Conservation (phyloP, 2,888 invertebrate genomes). For the Conomelus anceps region DNA sequence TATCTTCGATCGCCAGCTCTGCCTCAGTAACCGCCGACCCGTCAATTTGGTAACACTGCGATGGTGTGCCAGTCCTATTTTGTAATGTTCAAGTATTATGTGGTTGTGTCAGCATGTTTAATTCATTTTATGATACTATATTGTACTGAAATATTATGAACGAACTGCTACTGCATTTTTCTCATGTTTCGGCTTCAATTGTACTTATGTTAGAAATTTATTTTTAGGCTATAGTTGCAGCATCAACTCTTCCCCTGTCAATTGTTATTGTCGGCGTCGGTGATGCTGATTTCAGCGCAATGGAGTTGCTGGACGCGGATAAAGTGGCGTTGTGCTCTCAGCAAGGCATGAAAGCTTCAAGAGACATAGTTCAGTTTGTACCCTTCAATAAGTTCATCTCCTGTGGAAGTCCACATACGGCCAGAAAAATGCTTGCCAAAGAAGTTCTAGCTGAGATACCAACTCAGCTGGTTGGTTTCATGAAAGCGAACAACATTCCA, state of each 20-base stretch:
- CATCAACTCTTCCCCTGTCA: slow-evolving; percentile 50
- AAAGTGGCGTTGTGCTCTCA: slow-evolving; percentile 34
- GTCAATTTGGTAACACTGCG: too few relatives aligned
- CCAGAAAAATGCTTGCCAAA: slow-evolving; percentile 45
- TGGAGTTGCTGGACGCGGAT: slow-evolving; percentile 38
- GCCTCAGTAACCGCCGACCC: too few relatives aligned
- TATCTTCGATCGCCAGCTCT: too few relatives aligned
- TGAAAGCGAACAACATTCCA: slow-evolving; percentile 45
- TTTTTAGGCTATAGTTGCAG: slow-evolving; percentile 40
- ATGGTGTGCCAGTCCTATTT: too few relatives aligned
- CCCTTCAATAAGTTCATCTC: slow-evolving; percentile 43
- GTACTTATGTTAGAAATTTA: too few relatives aligned
- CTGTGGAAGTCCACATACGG: slow-evolving; percentile 37
- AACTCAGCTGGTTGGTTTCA: slow-evolving; percentile 44
- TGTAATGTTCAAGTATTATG: too few relatives aligned
- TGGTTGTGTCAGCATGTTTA: too few relatives aligned
- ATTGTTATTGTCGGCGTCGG: slow-evolving; percentile 51
- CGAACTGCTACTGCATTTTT: too few relatives aligned
- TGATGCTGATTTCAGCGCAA: slow-evolving; percentile 37
- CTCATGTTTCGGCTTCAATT: too few relatives aligned
- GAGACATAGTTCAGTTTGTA: slow-evolving; percentile 57
- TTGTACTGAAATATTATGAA: too few relatives aligned
- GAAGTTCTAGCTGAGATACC: slow-evolving; percentile 55
- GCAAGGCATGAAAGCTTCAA: slow-evolving; percentile 41
- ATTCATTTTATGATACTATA: too few relatives aligned